Conservation (phyloP, 2,113 vertebrate species). For the Cepphus grylle region DNA sequence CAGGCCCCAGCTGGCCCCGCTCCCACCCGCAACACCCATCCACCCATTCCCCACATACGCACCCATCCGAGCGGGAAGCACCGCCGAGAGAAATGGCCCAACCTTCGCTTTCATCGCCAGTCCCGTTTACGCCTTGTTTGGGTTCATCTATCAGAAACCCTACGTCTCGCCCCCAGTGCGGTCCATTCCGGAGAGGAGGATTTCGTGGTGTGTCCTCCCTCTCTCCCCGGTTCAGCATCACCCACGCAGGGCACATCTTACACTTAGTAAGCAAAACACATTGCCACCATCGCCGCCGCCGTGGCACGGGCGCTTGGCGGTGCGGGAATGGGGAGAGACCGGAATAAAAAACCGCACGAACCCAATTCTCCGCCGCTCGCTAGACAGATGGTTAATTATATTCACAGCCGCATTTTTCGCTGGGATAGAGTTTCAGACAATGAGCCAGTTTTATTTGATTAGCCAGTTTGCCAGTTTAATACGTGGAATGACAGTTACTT, state of each 20-base stretch:
- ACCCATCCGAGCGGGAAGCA: neutral
- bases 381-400: slow-evolving; percentile 80
- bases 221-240: neutral
- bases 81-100: neutral
- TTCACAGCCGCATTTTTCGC: slow-evolving; percentile 77
- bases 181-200: neutral
- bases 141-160: neutral
- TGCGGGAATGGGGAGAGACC: neutral
- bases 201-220: neutral
- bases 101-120: neutral
- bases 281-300: neutral
- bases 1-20: neutral
- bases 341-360: slow-evolving; percentile 61
- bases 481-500: slow-evolving; percentile 68
- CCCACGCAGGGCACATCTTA: neutral
- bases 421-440: slow-evolving; percentile 74
- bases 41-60: neutral
- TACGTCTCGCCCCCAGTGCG: neutral
- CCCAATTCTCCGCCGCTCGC: slow-evolving; percentile 66
- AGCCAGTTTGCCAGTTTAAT: slow-evolving; percentile 70
- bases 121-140: neutral
- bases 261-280: slow-evolving; percentile 33
- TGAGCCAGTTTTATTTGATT: slow-evolving; percentile 73
- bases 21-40: neutral
- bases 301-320: slow-evolving; percentile 3